Percentiles rank a stretch among this genome's conserved stretches.
phyloP scores from a whole-genome alignment of 2,113 vertebrate genomes.

The Larimichthys polyactis region DNA sequence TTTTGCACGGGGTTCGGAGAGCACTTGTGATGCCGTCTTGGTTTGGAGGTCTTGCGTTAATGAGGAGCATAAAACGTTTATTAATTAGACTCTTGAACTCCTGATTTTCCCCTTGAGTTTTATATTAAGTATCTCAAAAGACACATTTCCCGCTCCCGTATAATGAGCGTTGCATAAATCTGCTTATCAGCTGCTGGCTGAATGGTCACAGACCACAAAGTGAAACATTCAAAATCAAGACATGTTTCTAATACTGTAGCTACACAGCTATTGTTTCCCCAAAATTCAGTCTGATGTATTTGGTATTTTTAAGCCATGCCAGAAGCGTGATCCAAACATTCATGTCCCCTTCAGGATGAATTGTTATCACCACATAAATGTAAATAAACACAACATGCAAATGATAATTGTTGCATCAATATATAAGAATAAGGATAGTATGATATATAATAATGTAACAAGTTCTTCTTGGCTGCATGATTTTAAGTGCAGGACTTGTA shows the following conservation, averaged over 20 bases:
- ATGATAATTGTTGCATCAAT: too few relatives aligned
- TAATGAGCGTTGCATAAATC: background rate
- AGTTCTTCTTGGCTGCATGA: too few relatives aligned
- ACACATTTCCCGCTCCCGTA: background rate
- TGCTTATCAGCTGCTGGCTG: background rate
- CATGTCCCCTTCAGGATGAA: background rate
- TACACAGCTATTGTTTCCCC: background rate
- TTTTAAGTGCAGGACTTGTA: too few relatives aligned
- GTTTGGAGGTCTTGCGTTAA: background rate
- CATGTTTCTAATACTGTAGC: background rate
- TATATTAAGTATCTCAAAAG: background rate
- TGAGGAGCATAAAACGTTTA: background rate
- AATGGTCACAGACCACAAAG: background rate
- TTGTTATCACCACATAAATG: too few relatives aligned
- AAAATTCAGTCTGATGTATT: background rate
- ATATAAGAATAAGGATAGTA: too few relatives aligned
- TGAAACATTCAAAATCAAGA: background rate
- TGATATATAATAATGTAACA: too few relatives aligned
- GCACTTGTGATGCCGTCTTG: background rate
- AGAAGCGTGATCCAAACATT: background rate
- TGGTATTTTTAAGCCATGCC: background rate
- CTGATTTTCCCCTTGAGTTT: background rate
- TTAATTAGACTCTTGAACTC: conserved; percentile 1
- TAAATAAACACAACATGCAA: too few relatives aligned
- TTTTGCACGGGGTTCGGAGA: background rate